Evolutionary conservation across 1,140 invertebrate genomes (phyloP), one percentile per base, ranked within the genome.

Genomic region (Gryon sp.): DNA sequence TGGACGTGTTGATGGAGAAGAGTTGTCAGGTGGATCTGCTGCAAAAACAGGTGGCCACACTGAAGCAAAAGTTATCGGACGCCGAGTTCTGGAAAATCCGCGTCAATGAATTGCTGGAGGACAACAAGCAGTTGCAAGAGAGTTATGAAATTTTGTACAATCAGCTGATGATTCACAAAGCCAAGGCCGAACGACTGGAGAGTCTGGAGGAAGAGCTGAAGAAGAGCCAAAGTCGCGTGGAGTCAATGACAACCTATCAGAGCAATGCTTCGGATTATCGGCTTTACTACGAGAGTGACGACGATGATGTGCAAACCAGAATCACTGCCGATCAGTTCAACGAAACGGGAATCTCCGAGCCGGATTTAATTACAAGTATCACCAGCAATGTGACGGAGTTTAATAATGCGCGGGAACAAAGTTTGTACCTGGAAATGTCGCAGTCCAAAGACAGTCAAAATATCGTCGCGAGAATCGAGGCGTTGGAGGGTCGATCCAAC

Each of bases 1-100:
- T 81, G 15, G 80, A 81, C 30, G 36, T 43, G 0, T 74, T 20
- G 5, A 57, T 40, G 16, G 80, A 79, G 5, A 76, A 59, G 4
- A 46, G 40, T 1, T 34, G 28, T 2, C 14, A 11, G n/a, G 46
- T 50, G 0, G 79, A 80, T n/a, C 26, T 40, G 0, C 6, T 78
- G 0, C 53, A 80, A n/a, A 62, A 66, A 0, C 16, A 76, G 15
- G 18, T 74, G 2, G 8, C 8, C 0, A 18, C 14, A 0, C 50
- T 66, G 2, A 46, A 70, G 28, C 40, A 76, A 8, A 72, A 78
- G 18, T 0, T 72, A 1, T 1, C n/a, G 0, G 59, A 60, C 0
- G n/a, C 20, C 0, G 48, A 69, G 6, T 50, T 45, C 8, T 32
- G 36, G 2, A 65, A 59, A 6, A 12, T 14, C 4, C 52, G 48